Base-by-base conservation (phyloP, 2,113 vertebrate genomes). In the Pitta sordida region DNA sequence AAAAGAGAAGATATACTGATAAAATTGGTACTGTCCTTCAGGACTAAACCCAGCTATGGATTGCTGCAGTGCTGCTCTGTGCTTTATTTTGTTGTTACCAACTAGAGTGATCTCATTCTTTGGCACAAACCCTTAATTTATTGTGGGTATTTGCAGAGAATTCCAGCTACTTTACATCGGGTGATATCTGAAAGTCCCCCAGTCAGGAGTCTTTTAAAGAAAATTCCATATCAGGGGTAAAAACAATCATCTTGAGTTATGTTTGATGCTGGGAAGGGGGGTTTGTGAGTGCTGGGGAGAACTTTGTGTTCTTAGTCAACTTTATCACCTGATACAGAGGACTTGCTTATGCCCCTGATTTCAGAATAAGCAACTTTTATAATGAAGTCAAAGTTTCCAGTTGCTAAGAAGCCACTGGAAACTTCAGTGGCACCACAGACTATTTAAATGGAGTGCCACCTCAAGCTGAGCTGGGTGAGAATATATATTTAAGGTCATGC, bases 161-260 rank as follows among this genome's bases (percentile, higher is more conserved):
- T 73, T 86, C 26, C 48, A 68, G 15, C 36, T 68, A 5, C 60
- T 75, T 84, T 21, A 18, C 7, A 13, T 46, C 36, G 34, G 10
- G n/a, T 62, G 21, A n/a, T 77, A 56, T 8, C 48, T 83, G 59
- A 81, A 86, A 69, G 68, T 29, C 3, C 6, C 9, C 41, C 27
- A 29, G 23, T 58, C 9, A 9, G 58, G n/a, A 65, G 14, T n/a
- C 16, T 67, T 44, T 37, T 52, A 37, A 65, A 60, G 39, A 67
- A 68, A 85, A 68, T 37, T 46, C 5, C 56, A 0, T 18, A 3
- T 23, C 17, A 87, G n/a, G 30, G 30, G 23, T 24, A 24, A 22
- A 26, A 53, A 55, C 83, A 59, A 1, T 15, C 1, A 20, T 15
- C 7, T 70, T 49, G 4, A 34, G 10, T 27, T n/a, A 2, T 0